These are phyloP conservation scores for Aradophagus sp. DNA, from an alignment of 1,140 invertebrate species.

Conservation along the genomic window DNA sequence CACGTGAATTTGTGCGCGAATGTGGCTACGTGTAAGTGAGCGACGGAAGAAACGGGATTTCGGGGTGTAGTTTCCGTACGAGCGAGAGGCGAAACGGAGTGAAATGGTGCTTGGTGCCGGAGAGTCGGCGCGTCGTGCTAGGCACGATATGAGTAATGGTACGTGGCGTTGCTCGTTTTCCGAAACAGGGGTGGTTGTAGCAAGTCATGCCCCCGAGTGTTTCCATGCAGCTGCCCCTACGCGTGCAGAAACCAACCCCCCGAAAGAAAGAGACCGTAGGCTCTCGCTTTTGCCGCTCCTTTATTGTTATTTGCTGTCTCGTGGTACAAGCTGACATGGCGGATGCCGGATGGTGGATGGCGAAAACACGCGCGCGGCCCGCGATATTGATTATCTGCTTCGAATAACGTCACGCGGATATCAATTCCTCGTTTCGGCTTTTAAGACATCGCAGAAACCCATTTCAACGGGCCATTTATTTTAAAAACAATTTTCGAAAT, in stretches of 20 bases:
- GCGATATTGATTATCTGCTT: constrained; percentile 71
- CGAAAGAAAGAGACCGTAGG: constrained; percentile 37
- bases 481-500: too few relatives aligned
- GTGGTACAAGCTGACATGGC: constrained; percentile 66
- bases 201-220: constrained; percentile 71
- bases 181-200: constrained; percentile 67
- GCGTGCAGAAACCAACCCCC: constrained; percentile 56
- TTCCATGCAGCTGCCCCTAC: constrained; percentile 67
- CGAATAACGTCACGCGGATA: too few relatives aligned
- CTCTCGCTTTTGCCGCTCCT: constrained; percentile 35
- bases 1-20: too few relatives aligned
- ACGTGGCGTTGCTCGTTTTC: constrained; percentile 67
- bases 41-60: too few relatives aligned
- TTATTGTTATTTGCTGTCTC: constrained; percentile 39
- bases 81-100: too few relatives aligned
- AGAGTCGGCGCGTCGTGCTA: constrained; percentile 57
- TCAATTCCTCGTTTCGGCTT: too few relatives aligned
- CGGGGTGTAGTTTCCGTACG: too few relatives aligned
- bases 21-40: too few relatives aligned
- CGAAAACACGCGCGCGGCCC: constrained; percentile 63
- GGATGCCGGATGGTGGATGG: constrained; percentile 63
- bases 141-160: constrained; percentile 73
- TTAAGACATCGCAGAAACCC: too few relatives aligned
- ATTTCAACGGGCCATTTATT: too few relatives aligned
- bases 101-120: too few relatives aligned